These are phyloP conservation scores for Elephas maximus DNA, from an alignment of 2,113 vertebrate genomes.

Conservation along the genomic window DNA sequence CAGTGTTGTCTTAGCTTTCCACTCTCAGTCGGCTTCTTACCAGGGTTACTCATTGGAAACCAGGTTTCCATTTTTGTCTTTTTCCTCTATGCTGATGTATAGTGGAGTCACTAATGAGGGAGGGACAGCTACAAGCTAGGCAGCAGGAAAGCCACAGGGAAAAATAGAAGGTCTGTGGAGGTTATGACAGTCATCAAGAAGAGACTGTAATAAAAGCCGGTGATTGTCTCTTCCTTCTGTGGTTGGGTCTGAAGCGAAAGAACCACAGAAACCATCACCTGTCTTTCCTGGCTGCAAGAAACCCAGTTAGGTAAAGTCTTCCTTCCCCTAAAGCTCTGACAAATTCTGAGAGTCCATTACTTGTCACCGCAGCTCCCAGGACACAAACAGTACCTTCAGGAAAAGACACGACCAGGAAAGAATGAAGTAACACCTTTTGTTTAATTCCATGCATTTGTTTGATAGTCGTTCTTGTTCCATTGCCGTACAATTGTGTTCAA, in stretches of 20 bases:
- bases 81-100: neutral
- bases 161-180: neutral
- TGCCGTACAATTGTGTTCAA: conserved; percentile 92
- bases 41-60: neutral
- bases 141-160: neutral
- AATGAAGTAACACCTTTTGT: conserved; percentile 90
- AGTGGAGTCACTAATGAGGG: neutral
- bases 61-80: neutral
- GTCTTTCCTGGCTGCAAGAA: neutral
- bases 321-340: neutral
- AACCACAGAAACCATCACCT: neutral
- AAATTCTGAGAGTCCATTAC: neutral
- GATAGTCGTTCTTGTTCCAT: conserved; percentile 93
- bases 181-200: neutral
- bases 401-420: conserved; percentile 81
- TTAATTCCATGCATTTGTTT: conserved; percentile 98
- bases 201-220: neutral
- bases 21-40: neutral
- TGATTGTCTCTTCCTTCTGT: neutral
- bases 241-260: neutral
- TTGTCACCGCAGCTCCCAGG: neutral
- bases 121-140: neutral
- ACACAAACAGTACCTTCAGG: conserved; percentile 41
- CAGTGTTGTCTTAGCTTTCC: neutral
- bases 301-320: neutral